Conservation (phyloP, 2,797 vertebrate genomes). For the Propithecus perrieri region DNA sequence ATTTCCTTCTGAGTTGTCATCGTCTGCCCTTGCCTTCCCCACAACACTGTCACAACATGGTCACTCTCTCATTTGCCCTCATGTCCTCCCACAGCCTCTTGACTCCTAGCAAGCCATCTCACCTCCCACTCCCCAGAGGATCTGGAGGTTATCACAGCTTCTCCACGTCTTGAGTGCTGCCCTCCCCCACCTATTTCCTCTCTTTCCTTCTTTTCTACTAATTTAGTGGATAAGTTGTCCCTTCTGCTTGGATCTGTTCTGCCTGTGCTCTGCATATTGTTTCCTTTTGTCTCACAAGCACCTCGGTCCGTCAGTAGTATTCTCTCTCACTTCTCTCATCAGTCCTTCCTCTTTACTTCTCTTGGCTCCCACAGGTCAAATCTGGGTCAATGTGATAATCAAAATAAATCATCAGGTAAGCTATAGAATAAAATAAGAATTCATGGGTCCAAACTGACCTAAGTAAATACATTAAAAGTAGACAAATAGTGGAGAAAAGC, state of each 20-base stretch:
- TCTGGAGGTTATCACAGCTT: not conserved
- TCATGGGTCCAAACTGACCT: not conserved
- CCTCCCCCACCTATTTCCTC: not conserved
- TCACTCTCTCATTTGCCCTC: not conserved
- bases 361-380: not conserved
- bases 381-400: not conserved
- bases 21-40: not conserved
- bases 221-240: not conserved
- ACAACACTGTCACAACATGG: not conserved
- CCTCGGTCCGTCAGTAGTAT: not conserved
- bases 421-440: slow-evolving; percentile 7
- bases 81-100: not conserved
- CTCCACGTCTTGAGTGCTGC: not conserved
- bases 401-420: not conserved
- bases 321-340: not conserved
- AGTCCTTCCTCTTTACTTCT: not conserved
- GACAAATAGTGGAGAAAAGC: not conserved
- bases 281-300: not conserved
- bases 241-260: not conserved
- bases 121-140: not conserved
- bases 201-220: not conserved
- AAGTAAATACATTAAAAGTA: not conserved
- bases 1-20: not conserved
- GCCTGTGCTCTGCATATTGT: not conserved
- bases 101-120: not conserved